Conservation (phyloP, 2,888 invertebrate genomes). For the Tanytarsus gracilentus region DNA sequence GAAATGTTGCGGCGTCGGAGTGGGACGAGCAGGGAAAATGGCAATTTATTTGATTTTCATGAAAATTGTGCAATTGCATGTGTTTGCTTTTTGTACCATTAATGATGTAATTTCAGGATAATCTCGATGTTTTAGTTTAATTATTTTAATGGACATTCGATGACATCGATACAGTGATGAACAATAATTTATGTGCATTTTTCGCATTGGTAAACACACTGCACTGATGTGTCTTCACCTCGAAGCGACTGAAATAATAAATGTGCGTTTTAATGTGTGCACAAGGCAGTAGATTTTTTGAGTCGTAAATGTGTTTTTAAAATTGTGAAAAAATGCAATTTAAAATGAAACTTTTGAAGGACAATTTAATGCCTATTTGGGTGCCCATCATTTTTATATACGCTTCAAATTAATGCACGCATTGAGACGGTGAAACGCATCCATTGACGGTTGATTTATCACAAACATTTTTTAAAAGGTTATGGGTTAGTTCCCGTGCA, state of each 20-base stretch:
- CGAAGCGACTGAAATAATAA: background rate
- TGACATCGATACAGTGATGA: background rate
- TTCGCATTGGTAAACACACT: background rate
- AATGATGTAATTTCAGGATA: background rate
- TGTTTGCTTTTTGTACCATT: background rate
- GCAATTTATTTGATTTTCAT: constrained; percentile 4
- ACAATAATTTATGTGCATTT: background rate
- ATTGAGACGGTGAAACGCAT: constrained; percentile 11
- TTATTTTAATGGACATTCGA: constrained; percentile 9
- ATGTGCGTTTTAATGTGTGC: background rate
- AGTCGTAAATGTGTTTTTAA: background rate
- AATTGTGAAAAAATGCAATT: background rate
- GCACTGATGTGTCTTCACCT: background rate
- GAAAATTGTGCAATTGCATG: constrained; percentile 1
- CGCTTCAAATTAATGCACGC: constrained; percentile 16
- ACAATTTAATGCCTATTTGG: constrained; percentile 20
- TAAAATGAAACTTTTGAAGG: constrained; percentile 10
- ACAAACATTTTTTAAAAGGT: background rate
- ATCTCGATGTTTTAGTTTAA: too few species aligned
- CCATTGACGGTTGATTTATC: background rate
- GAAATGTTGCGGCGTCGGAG: too few species aligned
- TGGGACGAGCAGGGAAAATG: background rate
- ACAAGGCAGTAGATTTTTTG: background rate
- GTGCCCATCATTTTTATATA: background rate
- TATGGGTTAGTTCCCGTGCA: background rate